Base-by-base conservation (phyloP, 2,113 vertebrate genomes). In the Bucco capensis region DNA sequence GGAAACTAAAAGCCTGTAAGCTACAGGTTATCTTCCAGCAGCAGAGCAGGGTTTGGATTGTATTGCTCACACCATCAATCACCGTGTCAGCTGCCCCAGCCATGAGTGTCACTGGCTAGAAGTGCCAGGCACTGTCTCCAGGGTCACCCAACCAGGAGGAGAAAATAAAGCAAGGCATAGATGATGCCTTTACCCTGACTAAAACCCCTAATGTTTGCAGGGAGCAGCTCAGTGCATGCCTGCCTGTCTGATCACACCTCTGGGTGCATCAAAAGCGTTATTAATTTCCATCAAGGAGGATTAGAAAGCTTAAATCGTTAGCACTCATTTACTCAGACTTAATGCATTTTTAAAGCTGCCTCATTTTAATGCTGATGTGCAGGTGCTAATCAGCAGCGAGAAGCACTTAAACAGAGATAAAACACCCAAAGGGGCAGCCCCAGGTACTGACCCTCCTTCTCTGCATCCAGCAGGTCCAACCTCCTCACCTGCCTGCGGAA, bases 261-360 rank as follows among this genome's bases (percentile, higher is more conserved):
- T 46, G 75, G 89, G 89, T 61, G 74, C 89, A 90, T 80, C 74
- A 51, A 49, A 76, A 73, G 46, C 14, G 1, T 86, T 82, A 82
- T 86, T 95, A 77, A 95, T 93, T 95, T 93, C 95, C 94, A 91
- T 18, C 38, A 46, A 84, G 84, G 54, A 70, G 82, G 86, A 86
- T 93, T 91, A 92, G 79, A 86, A 21, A 83, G 84, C 93, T 96
- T 89, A 96, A 96, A 67, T 94, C 30, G 33, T 96, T 94, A 96
- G 84, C 56, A 0, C 86, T 92, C 84, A 53, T 95, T 95, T 88
- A 86, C 69, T 79, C 69, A 49, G 84, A 25, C 76, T 89, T 83
- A 44, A 75, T 76, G 83, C 88, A 17, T 89, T 96, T 95, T 77
- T 83, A 67, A 91, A 77, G 51, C 88, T 13, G 89, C 75, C 76